Conservation (phyloP, 2,113 vertebrate genomes). For the Oryzias woworae region DNA sequence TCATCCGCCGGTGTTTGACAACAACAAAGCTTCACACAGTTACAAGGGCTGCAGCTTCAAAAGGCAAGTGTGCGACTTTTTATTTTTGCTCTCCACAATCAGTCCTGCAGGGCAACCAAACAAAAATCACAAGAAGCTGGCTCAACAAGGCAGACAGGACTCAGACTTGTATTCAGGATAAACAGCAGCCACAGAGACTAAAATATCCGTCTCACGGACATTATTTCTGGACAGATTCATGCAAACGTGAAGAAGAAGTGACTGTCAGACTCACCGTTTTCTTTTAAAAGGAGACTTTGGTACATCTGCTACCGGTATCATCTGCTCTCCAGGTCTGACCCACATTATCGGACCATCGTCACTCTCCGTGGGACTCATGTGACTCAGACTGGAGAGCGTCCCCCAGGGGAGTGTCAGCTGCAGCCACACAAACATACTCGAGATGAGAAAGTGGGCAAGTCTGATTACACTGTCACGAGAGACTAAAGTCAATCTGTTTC, state of each 20-base stretch:
- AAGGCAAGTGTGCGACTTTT: conserved; percentile 22
- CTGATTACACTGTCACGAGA: neutral
- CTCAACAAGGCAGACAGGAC: conserved; percentile 16
- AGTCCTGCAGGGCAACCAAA: conserved; percentile 5
- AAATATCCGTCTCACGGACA: conserved; percentile 10
- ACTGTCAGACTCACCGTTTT: conserved; percentile 82
- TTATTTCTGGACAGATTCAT: neutral
- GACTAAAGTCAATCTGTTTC: too few species aligned
- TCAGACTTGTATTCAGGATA: conserved; percentile 6
- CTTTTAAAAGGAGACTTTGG: conserved; percentile 99
- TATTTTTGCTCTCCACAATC: conserved; percentile 12
- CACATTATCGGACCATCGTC: conserved; percentile 99
- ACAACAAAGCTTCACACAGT: conserved; percentile 41
- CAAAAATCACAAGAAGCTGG: conserved; percentile 17
- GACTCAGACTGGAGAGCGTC: conserved; percentile 89
- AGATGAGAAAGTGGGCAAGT: neutral
- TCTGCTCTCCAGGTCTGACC: conserved; percentile 97
- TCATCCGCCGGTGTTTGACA: conserved; percentile 29
- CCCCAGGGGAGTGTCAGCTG: conserved; percentile 97
- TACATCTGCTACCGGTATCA: conserved; percentile 98
- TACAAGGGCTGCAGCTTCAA: conserved; percentile 25
- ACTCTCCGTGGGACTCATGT: conserved; percentile 90
- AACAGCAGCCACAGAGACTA: conserved; percentile 6
- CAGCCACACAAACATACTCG: conserved; percentile 34
- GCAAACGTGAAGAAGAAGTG: neutral